Base-by-base conservation (phyloP, 92 coral and sea anemone genomes). In the Plumapathes pennacea region DNA sequence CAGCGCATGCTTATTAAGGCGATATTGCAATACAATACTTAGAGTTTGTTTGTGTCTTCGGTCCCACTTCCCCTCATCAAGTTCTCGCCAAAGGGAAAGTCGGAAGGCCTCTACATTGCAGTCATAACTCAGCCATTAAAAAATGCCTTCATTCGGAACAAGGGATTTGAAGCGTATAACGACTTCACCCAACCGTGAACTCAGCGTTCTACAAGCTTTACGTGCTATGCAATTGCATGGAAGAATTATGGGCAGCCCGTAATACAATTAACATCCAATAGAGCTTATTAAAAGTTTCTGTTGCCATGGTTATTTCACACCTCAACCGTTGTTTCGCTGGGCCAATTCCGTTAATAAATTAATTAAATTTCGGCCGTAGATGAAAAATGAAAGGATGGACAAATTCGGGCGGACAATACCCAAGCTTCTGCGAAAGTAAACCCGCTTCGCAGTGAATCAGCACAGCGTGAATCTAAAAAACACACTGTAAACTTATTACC, bases 201-300 rank as follows among this genome's bases (percentile, higher is more conserved):
- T n/a, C n/a, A n/a, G n/a, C n/a, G n/a, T n/a, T n/a, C n/a, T n/a
- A n/a, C n/a, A n/a, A n/a, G n/a, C n/a, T n/a, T n/a, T n/a, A n/a
- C n/a, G n/a, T n/a, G n/a, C n/a, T n/a, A n/a, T n/a, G n/a, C n/a
- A n/a, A n/a, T n/a, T n/a, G n/a, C n/a, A n/a, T n/a, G n/a, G n/a
- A n/a, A n/a, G n/a, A n/a, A n/a, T n/a, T n/a, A n/a, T n/a, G n/a
- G n/a, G n/a, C n/a, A 71, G 75, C 76, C 74, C 50, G 36, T 62
- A 67, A 65, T 69, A 66, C 86, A 72, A 84, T 84, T 84, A 84
- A 52, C 78, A 59, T 32, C 49, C 86, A 82, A 82, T 88, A 65
- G 83, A 54, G 45, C 72, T 78, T 80, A 88, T 88, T 83, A 68
- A 77, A 72, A 64, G 60, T 45, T 52, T 77, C 63, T 64, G 84